Percentiles rank a stretch among this genome's conserved stretches.
phyloP scores from a whole-genome alignment of 2,888 invertebrate species.

The Trissonchulus sp. region DNA sequence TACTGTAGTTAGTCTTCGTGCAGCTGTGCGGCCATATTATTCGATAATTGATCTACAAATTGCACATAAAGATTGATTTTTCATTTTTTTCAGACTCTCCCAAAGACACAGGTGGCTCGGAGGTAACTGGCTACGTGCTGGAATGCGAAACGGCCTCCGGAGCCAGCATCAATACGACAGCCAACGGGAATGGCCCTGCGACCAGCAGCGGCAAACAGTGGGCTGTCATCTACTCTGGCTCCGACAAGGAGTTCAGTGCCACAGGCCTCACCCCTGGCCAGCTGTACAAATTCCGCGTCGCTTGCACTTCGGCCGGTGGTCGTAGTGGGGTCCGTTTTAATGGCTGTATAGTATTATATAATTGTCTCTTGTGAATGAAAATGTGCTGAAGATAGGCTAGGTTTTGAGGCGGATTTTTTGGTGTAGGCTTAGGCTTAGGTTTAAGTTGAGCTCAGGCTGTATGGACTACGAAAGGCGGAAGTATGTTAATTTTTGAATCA shows the following conservation, averaged over 20 bases:
- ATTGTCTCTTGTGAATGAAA: too few species aligned
- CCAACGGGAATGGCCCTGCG: background rate
- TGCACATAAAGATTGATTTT: too few species aligned
- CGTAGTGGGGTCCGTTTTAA: constrained; percentile 60
- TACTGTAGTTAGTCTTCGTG: too few species aligned
- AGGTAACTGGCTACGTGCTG: constrained; percentile 64
- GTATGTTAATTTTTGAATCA: too few species aligned
- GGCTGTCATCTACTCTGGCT: constrained; percentile 64
- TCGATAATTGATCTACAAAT: too few species aligned
- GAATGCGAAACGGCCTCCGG: constrained; percentile 53
- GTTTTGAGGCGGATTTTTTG: too few species aligned
- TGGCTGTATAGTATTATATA: too few species aligned
- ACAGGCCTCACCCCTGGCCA: constrained; percentile 74
- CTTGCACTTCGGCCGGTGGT: constrained; percentile 69
- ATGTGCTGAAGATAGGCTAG: too few species aligned
- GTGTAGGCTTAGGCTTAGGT: too few species aligned
- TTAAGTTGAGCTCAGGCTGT: too few species aligned
- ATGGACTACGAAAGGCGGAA: too few species aligned
- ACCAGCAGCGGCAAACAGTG: constrained; percentile 8
- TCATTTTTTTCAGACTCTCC: constrained; percentile 62
- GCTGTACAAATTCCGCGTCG: constrained; percentile 70
- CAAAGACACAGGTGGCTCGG: constrained; percentile 67
- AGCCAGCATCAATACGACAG: background rate
- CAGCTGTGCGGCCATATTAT: too few species aligned
- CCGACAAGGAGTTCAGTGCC: constrained; percentile 70